Base-by-base conservation (phyloP, 2,797 vertebrate genomes). In the Pteropus rufus region DNA sequence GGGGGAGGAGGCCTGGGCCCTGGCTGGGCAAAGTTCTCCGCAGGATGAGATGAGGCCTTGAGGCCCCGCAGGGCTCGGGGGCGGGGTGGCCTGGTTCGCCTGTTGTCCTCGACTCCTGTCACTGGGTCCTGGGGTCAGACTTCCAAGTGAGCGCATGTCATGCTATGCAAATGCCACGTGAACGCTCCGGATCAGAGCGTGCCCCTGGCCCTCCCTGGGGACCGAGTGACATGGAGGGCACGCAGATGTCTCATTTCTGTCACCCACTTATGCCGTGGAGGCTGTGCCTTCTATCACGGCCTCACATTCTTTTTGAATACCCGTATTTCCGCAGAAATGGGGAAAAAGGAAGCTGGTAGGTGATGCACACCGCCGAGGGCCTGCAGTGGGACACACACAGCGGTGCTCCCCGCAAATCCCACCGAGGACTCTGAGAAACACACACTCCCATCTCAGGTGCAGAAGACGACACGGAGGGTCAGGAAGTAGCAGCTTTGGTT, bases 311-410 rank as follows among this genome's bases (percentile, higher is more conserved):
- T 23, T 46, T 19, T 10, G 1, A 0, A 10, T 36, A 41, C 10
- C 58, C n/a, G 36, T 6, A 1, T 7, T 12, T 39, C 67, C 26
- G 0, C 31, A 11, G 82, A 19, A 21, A 29, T 0, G 8, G 15
- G 10, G 36, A 24, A 0, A 12, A 18, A 19, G 64, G 56, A 1
- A 16, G 39, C n/a, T 0, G 0, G 56, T 11, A 21, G 14, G 14
- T 6, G 2, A 31, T 1, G 23, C 26, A 19, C 6, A 2, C n/a
- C 3, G 2, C 1, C 7, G 11, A 5, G 44, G 72, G 15, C n/a
- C 7, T 2, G 24, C 36, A 0, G 70, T 0, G 1, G 5, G 56
- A 18, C 31, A 6, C 4, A 5, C 0, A 0, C 10, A 1, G 44
- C 0, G 24, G 5, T 1, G 16, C 52, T 16, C 31, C 23, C 76